A percentile compares a stretch with the other conserved stretches of the same genome.
Conservation (phyloP, 64 coral and sea anemone genomes). For the Montipora sp. region DNA sequence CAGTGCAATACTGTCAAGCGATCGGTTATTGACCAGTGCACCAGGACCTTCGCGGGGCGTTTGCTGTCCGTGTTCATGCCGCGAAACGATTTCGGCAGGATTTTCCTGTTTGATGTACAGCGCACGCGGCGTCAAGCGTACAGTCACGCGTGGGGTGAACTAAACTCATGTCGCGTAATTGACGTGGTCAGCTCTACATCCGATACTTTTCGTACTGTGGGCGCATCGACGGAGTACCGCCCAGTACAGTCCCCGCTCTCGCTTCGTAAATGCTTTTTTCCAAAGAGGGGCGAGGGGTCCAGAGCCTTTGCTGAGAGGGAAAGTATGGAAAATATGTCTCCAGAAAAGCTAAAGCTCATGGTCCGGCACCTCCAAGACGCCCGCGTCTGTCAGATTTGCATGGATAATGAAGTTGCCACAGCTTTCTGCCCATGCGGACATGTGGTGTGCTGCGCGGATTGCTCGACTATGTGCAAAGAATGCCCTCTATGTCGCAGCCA, state of each 20-base stretch:
- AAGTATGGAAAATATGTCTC: slow-evolving; percentile 68
- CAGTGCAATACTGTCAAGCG: slow-evolving; percentile 96
- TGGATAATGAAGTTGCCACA: slow-evolving; percentile 95
- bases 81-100: slow-evolving; percentile 74
- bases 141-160: slow-evolving; percentile 91
- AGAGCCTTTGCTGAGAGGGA: slow-evolving; percentile 67
- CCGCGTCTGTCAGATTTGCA: slow-evolving; percentile 95
- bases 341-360: slow-evolving; percentile 87
- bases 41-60: slow-evolving; percentile 83
- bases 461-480: slow-evolving; percentile 96
- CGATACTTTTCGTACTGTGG: slow-evolving; percentile 40
- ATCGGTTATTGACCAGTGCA: slow-evolving; percentile 97
- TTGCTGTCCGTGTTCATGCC: slow-evolving; percentile 81
- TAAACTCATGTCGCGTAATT: slow-evolving; percentile 73
- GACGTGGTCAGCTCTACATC: slow-evolving; percentile 59
- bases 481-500: slow-evolving; percentile 96
- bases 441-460: slow-evolving; percentile 97
- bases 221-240: slow-evolving; percentile 77
- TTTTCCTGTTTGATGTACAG: slow-evolving; percentile 93
- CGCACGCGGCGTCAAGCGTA: slow-evolving; percentile 95
- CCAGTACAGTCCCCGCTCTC: slow-evolving; percentile 95
- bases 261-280: slow-evolving; percentile 72
- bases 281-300: slow-evolving; percentile 42
- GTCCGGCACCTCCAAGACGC: slow-evolving; percentile 94
- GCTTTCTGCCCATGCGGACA: slow-evolving; percentile 98